phyloP scores from a whole-genome alignment of 2,797 vertebrate species.

The Melanotaenia boesemani region DNA sequence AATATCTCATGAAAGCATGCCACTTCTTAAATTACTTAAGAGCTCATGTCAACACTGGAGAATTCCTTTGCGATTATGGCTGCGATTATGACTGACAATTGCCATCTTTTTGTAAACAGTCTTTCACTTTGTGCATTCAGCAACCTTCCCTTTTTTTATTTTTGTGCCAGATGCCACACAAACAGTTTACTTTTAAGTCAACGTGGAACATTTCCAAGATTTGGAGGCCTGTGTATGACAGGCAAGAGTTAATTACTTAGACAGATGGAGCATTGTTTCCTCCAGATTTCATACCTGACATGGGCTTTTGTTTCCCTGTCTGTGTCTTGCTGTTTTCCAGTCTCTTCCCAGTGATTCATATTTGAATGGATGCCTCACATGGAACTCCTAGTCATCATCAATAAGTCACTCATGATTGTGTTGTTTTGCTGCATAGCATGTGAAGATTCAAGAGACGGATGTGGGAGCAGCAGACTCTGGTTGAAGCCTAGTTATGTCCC shows the following conservation, averaged over 20 bases:
- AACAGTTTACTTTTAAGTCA: conserved; percentile 8
- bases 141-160: not conserved
- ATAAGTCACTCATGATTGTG: conserved; percentile 16
- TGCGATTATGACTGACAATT: conserved; percentile 12
- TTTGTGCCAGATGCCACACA: conserved; percentile 17
- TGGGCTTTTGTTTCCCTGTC: conserved; percentile 4
- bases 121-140: conserved; percentile 2
- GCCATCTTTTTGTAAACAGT: conserved; percentile 26
- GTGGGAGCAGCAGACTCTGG: conserved; percentile 57
- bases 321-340: conserved; percentile 19
- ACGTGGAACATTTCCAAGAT: conserved; percentile 28
- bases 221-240: conserved; percentile 1
- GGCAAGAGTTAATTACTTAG: conserved; percentile 25
- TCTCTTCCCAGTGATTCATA: conserved; percentile 30
- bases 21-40: conserved; percentile 2
- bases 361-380: conserved; percentile 37
- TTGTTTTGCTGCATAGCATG: conserved; percentile 42
- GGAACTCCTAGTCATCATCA: conserved; percentile 26
- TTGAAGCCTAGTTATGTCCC: conserved; percentile 58
- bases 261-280: conserved; percentile 24
- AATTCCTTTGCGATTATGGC: not conserved
- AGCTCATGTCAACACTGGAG: not conserved
- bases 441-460: conserved; percentile 64
- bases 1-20: not conserved
- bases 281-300: conserved; percentile 23